phyloP scores from a whole-genome alignment of 2,888 invertebrate genomes.

The Hydraecia micacea region DNA sequence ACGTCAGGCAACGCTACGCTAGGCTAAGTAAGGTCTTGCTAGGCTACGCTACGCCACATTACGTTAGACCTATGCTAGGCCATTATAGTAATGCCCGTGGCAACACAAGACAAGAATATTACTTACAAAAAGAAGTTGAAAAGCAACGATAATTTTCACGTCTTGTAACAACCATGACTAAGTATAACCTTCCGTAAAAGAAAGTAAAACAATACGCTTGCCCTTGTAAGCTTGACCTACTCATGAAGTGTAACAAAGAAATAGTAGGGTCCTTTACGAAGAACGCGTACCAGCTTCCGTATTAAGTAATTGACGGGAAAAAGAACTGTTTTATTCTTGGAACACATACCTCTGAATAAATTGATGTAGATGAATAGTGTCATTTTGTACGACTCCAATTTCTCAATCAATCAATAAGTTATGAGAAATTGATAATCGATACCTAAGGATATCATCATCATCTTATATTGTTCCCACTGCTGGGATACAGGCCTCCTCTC shows the following conservation, averaged over 20 bases:
- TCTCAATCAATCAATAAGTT: neutral
- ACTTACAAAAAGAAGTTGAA: neutral
- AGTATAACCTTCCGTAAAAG: neutral
- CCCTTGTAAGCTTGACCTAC: neutral
- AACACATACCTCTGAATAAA: neutral
- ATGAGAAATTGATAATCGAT: neutral
- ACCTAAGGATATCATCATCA: neutral
- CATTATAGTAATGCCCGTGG: neutral
- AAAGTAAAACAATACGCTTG: neutral
- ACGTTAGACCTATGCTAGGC: neutral
- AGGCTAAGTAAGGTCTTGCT: no score
- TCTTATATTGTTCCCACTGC: no score
- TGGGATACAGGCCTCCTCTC: no score
- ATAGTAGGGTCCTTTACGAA: neutral
- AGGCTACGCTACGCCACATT: neutral
- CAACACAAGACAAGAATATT: no score
- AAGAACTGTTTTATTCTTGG: neutral
- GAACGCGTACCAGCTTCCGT: neutral
- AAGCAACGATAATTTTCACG: neutral
- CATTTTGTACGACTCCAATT: neutral
- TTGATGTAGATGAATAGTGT: no score
- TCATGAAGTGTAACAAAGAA: slow-evolving; percentile 1
- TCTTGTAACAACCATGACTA: neutral
- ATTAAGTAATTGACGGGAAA: neutral
- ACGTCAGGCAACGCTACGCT: neutral